phyloP scores from a whole-genome alignment of 2,888 invertebrate species.

The Gastracanthus pulcherrimus region DNA sequence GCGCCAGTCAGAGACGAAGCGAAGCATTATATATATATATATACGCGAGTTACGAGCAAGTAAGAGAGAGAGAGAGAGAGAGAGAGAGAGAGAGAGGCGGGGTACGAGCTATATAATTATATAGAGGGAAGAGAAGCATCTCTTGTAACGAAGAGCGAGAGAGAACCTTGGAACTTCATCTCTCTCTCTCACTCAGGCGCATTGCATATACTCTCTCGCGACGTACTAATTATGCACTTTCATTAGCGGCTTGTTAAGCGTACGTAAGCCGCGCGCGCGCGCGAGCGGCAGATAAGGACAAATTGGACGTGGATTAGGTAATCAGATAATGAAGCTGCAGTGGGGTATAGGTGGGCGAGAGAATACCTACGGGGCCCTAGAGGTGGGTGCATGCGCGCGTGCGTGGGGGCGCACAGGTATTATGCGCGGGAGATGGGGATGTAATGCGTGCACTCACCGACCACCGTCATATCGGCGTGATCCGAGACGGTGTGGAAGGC shows the following conservation, averaged over 20 bases:
- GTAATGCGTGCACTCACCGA: constrained; percentile 80
- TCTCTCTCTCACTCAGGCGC: not conserved
- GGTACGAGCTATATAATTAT: too few relatives aligned
- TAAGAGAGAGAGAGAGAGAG: not conserved
- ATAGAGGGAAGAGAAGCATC: not conserved
- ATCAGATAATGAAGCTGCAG: constrained; percentile 53
- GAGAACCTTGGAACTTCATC: constrained; percentile 5
- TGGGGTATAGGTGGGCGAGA: too few relatives aligned
- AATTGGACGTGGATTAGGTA: constrained; percentile 53
- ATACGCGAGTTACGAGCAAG: not conserved
- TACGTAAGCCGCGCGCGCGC: constrained; percentile 7
- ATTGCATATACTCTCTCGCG: too few relatives aligned
- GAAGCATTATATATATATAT: too few relatives aligned
- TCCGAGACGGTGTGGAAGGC: constrained; percentile 85
- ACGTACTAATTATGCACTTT: constrained; percentile 55
- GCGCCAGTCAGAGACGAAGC: not conserved
- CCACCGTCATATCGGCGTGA: constrained; percentile 84
- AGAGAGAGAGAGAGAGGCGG: not conserved
- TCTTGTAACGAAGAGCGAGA: constrained; percentile 1
- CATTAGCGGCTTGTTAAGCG: constrained; percentile 54
- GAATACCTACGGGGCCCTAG: not conserved
- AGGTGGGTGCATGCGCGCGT: not conserved
- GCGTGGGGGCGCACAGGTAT: not conserved
- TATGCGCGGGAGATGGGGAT: not conserved
- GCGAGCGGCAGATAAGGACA: constrained; percentile 47